These are phyloP conservation scores for Alcedo quadribrachys DNA, from an alignment of 2,797 vertebrate species.

Conservation along the genomic window DNA sequence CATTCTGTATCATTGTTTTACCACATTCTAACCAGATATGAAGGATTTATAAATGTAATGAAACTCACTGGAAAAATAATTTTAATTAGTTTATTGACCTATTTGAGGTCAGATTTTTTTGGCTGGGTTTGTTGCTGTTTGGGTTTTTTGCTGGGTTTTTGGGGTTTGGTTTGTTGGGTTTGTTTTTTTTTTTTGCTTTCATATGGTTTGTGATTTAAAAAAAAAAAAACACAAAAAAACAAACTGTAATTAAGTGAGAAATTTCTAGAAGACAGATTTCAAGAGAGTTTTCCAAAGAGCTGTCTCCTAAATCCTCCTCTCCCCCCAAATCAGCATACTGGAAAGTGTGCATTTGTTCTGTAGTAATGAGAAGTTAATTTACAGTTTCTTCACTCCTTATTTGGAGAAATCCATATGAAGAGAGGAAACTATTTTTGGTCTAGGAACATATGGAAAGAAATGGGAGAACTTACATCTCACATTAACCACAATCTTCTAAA, in stretches of 20 bases:
- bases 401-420: slow-evolving; percentile 61
- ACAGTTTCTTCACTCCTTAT: slow-evolving; percentile 53
- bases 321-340: slow-evolving; percentile 44
- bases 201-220: not conserved
- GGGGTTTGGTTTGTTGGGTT: not conserved
- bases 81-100: not conserved
- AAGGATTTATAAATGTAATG: not conserved
- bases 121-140: not conserved
- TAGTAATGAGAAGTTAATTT: slow-evolving; percentile 72
- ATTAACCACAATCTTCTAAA: slow-evolving; percentile 1
- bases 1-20: not conserved
- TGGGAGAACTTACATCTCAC: slow-evolving; percentile 21
- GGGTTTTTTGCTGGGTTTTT: not conserved
- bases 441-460: slow-evolving; percentile 66
- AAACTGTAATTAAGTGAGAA: slow-evolving; percentile 34
- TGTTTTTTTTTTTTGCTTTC: not conserved
- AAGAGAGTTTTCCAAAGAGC: slow-evolving; percentile 50
- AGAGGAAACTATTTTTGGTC: slow-evolving; percentile 62
- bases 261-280: slow-evolving; percentile 49
- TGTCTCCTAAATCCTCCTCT: slow-evolving; percentile 31
- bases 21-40: not conserved
- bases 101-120: not conserved
- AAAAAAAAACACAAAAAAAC: too few relatives aligned
- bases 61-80: not conserved
- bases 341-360: slow-evolving; percentile 44